Base-by-base conservation (phyloP, 2,113 vertebrate genomes). In the Microcebus griseorufus region DNA sequence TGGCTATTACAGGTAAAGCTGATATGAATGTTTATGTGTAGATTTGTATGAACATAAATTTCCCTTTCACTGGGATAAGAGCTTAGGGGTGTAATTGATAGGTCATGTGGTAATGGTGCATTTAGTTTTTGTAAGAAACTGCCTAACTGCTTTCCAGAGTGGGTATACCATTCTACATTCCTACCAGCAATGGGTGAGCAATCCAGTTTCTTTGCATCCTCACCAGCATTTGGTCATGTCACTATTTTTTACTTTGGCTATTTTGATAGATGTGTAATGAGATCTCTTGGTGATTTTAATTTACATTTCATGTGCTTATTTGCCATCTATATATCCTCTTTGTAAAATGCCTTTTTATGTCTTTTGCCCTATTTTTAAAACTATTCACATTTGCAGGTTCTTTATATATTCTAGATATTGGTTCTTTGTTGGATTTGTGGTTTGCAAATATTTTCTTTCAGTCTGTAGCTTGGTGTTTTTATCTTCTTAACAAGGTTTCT, bases 101-200 rank as follows among this genome's bases (percentile, higher is more conserved):
- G 60, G 62, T 84, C 53, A 32, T 53, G 11, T 55, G 14, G 64
- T n/a, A 95, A 91, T 20, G 72, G 7, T 53, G 51, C 76, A 42
- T 67, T 85, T 82, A 87, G 55, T 87, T 94, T 94, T 85, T 84
- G 13, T 84, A 65, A 92, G 73, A 72, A 93, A 73, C 84, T 79
- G 25, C 65, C 62, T n/a, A 55, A 11, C 29, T 55, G 53, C 16
- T 88, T 87, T 51, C 75, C 48, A 76, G 37, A 87, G 48, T 62
- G 65, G 55, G 5, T 76, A 1, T 62, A 42, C 53, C 64, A 29
- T 79, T 96, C 23, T 22, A 6, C 9, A 8, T 64, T 27, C 51
- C 3, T 7, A 34, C 27, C 39, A 76, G 39, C 67, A 62, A 9
- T 55, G 55, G 79, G 2, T 53, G 62, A 90, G 20, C 10, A 73